phyloP scores from a whole-genome alignment of 2,888 invertebrate genomes.

The Eurytoma californica region DNA sequence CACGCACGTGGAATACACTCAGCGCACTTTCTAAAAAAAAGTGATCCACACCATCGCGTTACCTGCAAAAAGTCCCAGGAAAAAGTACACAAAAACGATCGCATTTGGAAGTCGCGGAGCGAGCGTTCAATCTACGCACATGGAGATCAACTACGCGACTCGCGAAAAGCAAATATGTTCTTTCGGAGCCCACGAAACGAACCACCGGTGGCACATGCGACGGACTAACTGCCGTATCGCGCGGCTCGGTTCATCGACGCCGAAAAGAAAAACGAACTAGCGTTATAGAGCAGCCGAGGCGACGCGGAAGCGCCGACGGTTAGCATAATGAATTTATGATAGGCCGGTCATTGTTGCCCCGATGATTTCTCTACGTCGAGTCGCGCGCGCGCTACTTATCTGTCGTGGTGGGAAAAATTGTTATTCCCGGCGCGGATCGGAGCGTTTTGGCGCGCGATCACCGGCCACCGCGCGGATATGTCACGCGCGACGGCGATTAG shows the following conservation, averaged over 20 bases:
- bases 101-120: slow-evolving; percentile 22
- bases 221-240: background rate
- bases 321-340: slow-evolving; percentile 31
- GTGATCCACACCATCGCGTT: background rate
- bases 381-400: slow-evolving; percentile 5
- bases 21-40: background rate
- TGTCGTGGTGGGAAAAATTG: background rate
- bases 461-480: background rate
- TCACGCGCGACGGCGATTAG: slow-evolving; percentile 30
- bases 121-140: background rate
- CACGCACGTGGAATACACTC: background rate
- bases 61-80: slow-evolving; percentile 49
- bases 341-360: slow-evolving; percentile 11
- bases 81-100: slow-evolving; percentile 31
- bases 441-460: background rate
- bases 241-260: slow-evolving; percentile 9
- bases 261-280: background rate
- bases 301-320: slow-evolving; percentile 33
- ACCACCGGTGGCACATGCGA: background rate
- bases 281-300: background rate
- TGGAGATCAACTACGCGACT: background rate
- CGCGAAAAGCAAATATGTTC: background rate
- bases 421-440: slow-evolving; percentile 14
- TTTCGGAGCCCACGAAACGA: background rate
- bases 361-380: slow-evolving; percentile 28